These are phyloP conservation scores for Anhinga anhinga DNA, from an alignment of 2,113 vertebrate species.

Conservation along the genomic window DNA sequence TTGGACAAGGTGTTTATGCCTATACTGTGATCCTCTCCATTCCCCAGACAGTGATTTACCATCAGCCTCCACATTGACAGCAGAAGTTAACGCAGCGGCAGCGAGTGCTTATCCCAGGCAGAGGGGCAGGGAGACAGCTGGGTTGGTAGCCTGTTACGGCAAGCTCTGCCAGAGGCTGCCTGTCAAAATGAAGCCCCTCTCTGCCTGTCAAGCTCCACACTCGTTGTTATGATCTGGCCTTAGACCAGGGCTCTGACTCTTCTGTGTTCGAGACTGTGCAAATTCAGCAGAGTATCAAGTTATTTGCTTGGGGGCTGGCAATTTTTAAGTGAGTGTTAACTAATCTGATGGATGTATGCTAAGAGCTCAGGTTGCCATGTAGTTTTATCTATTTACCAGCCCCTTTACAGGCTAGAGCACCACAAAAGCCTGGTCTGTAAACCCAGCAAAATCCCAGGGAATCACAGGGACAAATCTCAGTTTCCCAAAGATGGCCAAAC, in stretches of 20 bases:
- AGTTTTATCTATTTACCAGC: not conserved
- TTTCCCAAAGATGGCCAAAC: not conserved
- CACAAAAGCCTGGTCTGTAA: not conserved
- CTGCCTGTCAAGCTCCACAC: not conserved
- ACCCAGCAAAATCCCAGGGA: not conserved
- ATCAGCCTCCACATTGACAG: not conserved
- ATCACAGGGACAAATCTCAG: not conserved
- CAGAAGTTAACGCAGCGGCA: not conserved
- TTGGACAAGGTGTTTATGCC: not conserved
- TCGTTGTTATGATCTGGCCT: not conserved
- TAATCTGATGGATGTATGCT: not conserved
- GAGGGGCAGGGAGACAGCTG: slow-evolving; percentile 34
- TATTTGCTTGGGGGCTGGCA: not conserved
- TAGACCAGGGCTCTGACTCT: slow-evolving; percentile 11
- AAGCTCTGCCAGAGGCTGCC: slow-evolving; percentile 17
- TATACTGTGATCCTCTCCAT: not conserved
- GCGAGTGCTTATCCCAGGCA: not conserved
- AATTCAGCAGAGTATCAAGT: not conserved
- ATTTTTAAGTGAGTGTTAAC: slow-evolving; percentile 4
- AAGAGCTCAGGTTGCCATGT: not conserved
- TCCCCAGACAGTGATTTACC: slow-evolving; percentile 9
- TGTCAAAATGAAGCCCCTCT: slow-evolving; percentile 14
- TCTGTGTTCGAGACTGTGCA: not conserved
- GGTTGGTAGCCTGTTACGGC: not conserved
- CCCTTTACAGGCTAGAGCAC: not conserved